A percentile compares a stretch with the other conserved stretches of the same genome.
These are phyloP conservation scores for Hirundo rustica DNA, from an alignment of 2,797 vertebrate species.

Conservation along the genomic window DNA sequence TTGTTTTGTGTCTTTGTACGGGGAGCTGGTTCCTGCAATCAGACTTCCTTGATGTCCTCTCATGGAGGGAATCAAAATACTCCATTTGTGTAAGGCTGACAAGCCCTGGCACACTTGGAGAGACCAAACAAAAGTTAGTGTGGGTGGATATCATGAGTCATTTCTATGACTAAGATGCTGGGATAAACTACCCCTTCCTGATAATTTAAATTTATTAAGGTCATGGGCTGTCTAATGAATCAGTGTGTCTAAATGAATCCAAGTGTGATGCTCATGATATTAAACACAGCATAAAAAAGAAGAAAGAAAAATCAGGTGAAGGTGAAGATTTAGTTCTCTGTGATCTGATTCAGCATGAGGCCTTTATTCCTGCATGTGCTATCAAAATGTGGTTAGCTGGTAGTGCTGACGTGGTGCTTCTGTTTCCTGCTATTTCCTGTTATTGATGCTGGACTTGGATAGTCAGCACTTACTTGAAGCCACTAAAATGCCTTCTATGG, in stretches of 20 bases:
- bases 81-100: conserved; percentile 55
- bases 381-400: conserved; percentile 43
- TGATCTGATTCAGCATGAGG: conserved; percentile 12
- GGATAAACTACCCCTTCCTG: conserved; percentile 52
- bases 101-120: conserved; percentile 53
- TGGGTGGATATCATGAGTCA: conserved; percentile 62
- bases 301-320: background rate
- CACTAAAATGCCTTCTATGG: conserved; percentile 4
- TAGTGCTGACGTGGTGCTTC: conserved; percentile 29
- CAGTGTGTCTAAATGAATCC: conserved; percentile 16
- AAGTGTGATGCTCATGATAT: background rate
- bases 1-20: background rate
- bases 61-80: conserved; percentile 44
- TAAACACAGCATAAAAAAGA: background rate
- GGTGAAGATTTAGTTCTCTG: background rate
- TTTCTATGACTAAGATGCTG: conserved; percentile 63
- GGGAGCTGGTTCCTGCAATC: conserved; percentile 46
- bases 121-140: conserved; percentile 68
- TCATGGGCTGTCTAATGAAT: conserved; percentile 30
- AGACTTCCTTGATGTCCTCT: conserved; percentile 52
- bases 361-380: conserved; percentile 7
- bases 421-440: conserved; percentile 44
- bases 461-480: conserved; percentile 24
- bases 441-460: conserved; percentile 10
- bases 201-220: conserved; percentile 49